Evolutionary conservation across 2,113 vertebrate genomes (phyloP), one percentile per base, ranked within the genome.

Genomic region (Circaetus cinerascens): DNA sequence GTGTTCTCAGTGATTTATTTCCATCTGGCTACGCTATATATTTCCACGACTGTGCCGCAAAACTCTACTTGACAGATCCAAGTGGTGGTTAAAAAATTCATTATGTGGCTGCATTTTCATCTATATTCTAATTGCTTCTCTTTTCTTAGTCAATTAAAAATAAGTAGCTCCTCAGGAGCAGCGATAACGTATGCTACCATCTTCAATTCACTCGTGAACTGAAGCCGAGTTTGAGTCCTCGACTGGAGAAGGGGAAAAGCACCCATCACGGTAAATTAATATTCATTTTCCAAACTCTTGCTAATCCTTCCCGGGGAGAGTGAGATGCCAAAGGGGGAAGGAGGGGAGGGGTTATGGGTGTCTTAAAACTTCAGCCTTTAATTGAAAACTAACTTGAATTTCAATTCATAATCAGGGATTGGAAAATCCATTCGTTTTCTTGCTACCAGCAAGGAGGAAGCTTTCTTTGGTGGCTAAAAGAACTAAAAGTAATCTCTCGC

Each of bases 11-110:
- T 50, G 90, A 94, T 83, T 82, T 93, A 83, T 88, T 94, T 95
- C 97, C 90, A 88, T 86, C 92, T 92, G 90, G 88, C 74, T 94
- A 53, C 11, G 2, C 88, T 71, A 41, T 55, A 55, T 73, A 77
- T 95, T 95, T 92, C 94, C 95, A 80, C 12, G 63, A 40, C 93
- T 55, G 78, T 26, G 82, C 85, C 2, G 32, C 94, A 88, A 77
- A 94, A 95, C 79, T 66, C 92, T 92, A 77, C 90, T 86, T 84
- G 94, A 92, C 86, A 83, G 90, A 95, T 84, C 88, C 79, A 90
- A 96, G 95, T 78, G 90, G 92, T 92, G 88, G 91, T 95, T 96
- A 93, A 95, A 95, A 91, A 88, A 88, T 92, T 96, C 95, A 95
- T 93, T 90, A 90, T 13, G 79, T 80, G 95, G 92, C 88, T 93